Conservation (phyloP, 2,113 vertebrate genomes). For the Sylvia atricapilla region DNA sequence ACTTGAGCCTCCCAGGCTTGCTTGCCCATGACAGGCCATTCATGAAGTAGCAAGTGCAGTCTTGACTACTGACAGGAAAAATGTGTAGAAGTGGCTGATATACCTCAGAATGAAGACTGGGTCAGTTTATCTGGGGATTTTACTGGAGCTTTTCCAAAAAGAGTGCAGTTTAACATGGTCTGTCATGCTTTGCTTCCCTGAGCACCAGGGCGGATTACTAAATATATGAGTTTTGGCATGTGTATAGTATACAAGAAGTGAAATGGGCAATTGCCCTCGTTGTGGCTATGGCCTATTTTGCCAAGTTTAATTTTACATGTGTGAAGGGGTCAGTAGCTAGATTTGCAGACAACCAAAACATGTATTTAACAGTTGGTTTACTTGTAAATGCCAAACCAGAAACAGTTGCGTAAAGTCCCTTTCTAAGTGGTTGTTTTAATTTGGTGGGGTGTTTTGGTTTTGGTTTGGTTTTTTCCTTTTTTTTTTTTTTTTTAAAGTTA, state of each 20-base stretch:
- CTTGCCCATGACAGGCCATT: not conserved
- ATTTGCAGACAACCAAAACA: constrained; percentile 8
- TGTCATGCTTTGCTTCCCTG: not conserved
- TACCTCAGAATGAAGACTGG: not conserved
- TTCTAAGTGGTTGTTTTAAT: constrained; percentile 5
- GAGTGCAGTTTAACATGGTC: not conserved
- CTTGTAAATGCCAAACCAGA: constrained; percentile 43
- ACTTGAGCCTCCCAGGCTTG: not conserved
- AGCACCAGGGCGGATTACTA: not conserved
- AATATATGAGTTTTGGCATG: not conserved
- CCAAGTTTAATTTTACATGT: constrained; percentile 11
- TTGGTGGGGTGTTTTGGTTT: not conserved
- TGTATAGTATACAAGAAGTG: not conserved
- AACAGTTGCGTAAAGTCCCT: not conserved
- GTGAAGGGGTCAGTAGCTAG: not conserved
- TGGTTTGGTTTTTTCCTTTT: not conserved
- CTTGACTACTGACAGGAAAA: not conserved
- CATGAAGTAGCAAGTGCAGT: not conserved
- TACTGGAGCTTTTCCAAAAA: not conserved
- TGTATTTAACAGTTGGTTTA: constrained; percentile 18
- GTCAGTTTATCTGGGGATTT: not conserved
- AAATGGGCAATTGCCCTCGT: not conserved
- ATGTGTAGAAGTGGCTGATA: not conserved
- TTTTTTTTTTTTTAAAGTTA: not conserved
- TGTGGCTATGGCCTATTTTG: not conserved